A percentile compares a stretch with the other conserved stretches of the same genome.
Evolutionary conservation across 2,797 vertebrate genomes (phyloP).

Genomic region (Morus bassanus): DNA sequence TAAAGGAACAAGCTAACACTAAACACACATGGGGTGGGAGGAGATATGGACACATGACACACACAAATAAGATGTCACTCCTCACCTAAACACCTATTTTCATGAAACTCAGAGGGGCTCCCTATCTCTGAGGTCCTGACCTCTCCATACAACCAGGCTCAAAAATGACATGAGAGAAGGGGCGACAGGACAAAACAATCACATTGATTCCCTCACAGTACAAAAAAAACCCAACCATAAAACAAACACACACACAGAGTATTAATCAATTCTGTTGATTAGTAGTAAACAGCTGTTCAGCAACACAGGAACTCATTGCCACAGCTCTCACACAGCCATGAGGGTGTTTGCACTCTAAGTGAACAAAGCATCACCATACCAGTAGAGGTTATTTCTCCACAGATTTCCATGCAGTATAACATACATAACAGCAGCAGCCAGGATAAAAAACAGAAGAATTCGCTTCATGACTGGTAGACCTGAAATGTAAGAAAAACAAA

Average conservation of each 20-base stretch:
- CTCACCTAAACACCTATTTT: background rate
- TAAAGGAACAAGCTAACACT: background rate
- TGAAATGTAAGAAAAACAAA: slow-evolving; percentile 51
- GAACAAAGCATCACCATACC: slow-evolving; percentile 62
- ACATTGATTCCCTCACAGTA: background rate
- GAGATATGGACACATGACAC: background rate
- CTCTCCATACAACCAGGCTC: background rate
- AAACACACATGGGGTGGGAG: fast-evolving
- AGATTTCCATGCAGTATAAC: slow-evolving; percentile 76
- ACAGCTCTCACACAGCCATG: background rate
- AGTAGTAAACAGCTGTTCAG: background rate
- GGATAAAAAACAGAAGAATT: slow-evolving; percentile 71
- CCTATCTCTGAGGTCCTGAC: background rate
- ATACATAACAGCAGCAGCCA: slow-evolving; percentile 77
- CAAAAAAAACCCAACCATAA: background rate
- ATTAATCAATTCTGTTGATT: background rate
- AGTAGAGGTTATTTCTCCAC: slow-evolving; percentile 73
- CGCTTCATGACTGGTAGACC: slow-evolving; percentile 77
- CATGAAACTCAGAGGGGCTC: background rate
- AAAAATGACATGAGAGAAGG: background rate
- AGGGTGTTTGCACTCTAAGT: background rate
- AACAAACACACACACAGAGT: background rate
- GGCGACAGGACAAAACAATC: background rate
- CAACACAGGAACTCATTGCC: background rate
- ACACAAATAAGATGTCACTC: background rate